Evolutionary conservation across 2,113 vertebrate species (phyloP), one percentile per base, ranked within the genome.

Genomic region (Perca fluviatilis): DNA sequence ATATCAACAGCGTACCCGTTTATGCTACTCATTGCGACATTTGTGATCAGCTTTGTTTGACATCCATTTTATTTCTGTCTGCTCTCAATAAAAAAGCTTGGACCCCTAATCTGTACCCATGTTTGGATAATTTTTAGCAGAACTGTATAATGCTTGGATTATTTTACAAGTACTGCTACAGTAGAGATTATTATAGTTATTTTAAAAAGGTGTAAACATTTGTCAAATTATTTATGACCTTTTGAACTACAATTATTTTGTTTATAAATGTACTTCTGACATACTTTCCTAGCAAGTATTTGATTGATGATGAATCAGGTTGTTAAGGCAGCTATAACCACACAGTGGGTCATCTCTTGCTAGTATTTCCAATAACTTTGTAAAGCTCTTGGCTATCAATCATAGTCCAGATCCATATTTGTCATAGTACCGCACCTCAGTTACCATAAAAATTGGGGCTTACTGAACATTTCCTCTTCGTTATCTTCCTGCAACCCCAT

Each of bases 91-190:
- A 67, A 63, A 70, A 70, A n/a, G 56, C 36, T 61, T 58, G 72
- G 25, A 68, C 53, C 13, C 30, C 27, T 81, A 63, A 77, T 82
- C 63, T 77, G 61, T 65, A 5, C 6, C 56, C 49, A 50, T 51
- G 43, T 79, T 74, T 57, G 27, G 46, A 79, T 16, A 7, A 43
- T 84, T 81, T 76, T 79, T 21, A 60, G 4, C 19, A 1, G 10
- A 67, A n/a, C 43, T 18, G 27, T 50, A 11, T 60, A 33, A 27
- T 9, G 11, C 27, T 65, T 47, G 40, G 46, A 49, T 60, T 77
- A 40, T 50, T 78, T 81, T 14, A 58, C 5, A 36, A 71, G 16
- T 51, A 40, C 56, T 40, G 6, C 30, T 60, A 18, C 36, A 36
- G 47, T 11, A 27, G 58, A 53, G 21, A 82, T 50, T 30, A 70